Evolutionary conservation across 2,888 invertebrate species (phyloP).

Genomic region (Drosophila yooni): DNA sequence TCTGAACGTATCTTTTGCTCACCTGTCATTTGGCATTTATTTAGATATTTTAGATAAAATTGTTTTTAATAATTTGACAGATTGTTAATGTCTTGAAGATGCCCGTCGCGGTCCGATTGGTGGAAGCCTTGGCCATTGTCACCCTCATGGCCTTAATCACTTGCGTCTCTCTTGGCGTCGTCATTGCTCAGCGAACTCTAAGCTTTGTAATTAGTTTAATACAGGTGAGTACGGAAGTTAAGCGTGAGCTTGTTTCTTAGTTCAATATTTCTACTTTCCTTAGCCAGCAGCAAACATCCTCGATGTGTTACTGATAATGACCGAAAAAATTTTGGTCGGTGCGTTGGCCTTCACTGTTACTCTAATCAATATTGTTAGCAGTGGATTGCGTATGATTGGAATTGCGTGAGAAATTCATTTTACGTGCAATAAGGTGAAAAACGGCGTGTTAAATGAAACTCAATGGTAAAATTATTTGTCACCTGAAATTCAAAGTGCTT

Average conservation of each 20-base stretch:
- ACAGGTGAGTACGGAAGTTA: conserved; percentile 33
- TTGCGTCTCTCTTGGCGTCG: conserved; percentile 54
- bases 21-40: conserved; percentile 24
- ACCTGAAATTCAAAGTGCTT: not conserved
- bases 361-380: conserved; percentile 56
- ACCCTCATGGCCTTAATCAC: conserved; percentile 61
- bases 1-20: not conserved
- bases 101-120: conserved; percentile 66
- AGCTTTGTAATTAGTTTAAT: conserved; percentile 45
- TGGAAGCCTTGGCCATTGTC: conserved; percentile 62
- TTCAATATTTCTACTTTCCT: not conserved
- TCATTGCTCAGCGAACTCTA: conserved; percentile 54
- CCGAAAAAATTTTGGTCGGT: conserved; percentile 59
- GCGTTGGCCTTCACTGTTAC: conserved; percentile 28
- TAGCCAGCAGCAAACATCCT: conserved; percentile 67
- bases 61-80: not conserved
- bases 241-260: no score
- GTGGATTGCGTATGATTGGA: conserved; percentile 48
- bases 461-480: not conserved
- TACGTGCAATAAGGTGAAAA: not conserved
- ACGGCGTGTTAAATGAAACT: not conserved
- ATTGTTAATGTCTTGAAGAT: conserved; percentile 30
- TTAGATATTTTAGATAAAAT: not conserved
- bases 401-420: conserved; percentile 28
- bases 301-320: conserved; percentile 30